These are phyloP conservation scores for Phrynocephalus guinanensis DNA, from an alignment of 2,797 vertebrate species.

Conservation along the genomic window DNA sequence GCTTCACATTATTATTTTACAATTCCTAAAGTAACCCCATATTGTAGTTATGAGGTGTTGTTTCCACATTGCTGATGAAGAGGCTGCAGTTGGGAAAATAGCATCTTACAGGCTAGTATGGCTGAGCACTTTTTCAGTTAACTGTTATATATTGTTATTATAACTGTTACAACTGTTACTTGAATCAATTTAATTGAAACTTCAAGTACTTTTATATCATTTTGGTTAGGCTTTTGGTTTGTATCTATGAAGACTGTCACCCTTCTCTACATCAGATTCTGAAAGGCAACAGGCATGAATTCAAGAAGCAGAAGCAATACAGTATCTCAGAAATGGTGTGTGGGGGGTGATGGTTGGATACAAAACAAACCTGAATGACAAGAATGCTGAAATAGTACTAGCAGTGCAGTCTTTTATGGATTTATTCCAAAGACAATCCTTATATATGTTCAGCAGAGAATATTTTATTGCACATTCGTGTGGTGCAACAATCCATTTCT, in stretches of 20 bases:
- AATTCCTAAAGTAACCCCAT: background rate
- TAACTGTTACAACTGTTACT: background rate
- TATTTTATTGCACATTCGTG: background rate
- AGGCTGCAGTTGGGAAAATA: background rate
- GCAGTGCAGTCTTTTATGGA: background rate
- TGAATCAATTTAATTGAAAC: background rate
- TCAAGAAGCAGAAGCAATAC: conserved; percentile 18
- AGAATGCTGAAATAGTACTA: conserved; percentile 54
- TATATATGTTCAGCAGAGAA: background rate
- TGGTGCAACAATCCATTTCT: background rate
- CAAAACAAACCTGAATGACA: conserved; percentile 36
- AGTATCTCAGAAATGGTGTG: background rate
- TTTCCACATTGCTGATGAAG: background rate
- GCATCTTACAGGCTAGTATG: background rate
- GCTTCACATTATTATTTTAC: background rate
- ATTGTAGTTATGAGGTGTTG: background rate
- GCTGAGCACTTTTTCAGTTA: background rate
- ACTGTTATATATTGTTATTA: background rate
- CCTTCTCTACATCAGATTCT: conserved; percentile 6
- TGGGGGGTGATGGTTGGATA: conserved; percentile 31
- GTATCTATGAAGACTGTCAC: conserved; percentile 13
- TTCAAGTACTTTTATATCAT: background rate
- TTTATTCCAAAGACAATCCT: background rate
- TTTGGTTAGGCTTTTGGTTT: background rate
- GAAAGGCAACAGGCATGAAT: conserved; percentile 53